Evolutionary conservation across 2,113 vertebrate genomes (phyloP).

Genomic region (Dicrurus megarhynchus): DNA sequence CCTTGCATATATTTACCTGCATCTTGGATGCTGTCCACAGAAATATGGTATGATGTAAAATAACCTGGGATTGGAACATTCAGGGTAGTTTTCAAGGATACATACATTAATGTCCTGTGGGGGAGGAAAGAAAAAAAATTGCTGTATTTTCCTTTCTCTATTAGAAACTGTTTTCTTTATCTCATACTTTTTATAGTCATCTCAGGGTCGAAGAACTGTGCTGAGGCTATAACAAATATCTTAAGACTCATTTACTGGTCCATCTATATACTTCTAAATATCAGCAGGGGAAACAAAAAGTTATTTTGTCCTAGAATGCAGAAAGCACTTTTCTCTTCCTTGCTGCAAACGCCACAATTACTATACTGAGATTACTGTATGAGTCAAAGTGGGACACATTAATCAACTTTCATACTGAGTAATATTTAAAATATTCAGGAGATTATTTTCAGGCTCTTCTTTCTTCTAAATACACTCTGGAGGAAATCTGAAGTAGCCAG

Average conservation of each 20-base stretch:
- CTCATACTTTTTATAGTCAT: neutral
- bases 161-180: neutral
- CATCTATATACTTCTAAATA: neutral
- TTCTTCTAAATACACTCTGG: neutral
- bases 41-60: conserved; percentile 99
- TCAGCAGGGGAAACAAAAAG: neutral
- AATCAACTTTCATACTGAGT: neutral
- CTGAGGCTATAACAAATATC: neutral
- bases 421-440: neutral
- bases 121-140: neutral
- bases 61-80: conserved; percentile 93
- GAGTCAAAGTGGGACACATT: neutral
- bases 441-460: neutral
- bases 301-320: neutral
- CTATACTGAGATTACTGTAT: neutral
- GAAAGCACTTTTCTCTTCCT: neutral
- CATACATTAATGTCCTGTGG: conserved; percentile 95
- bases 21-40: conserved; percentile 97
- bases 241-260: neutral
- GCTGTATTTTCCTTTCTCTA: neutral
- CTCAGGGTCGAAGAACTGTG: neutral
- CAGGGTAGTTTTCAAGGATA: conserved; percentile 95
- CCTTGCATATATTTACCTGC: conserved; percentile 79
- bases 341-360: neutral
- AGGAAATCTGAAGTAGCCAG: neutral